Base-by-base conservation (phyloP, 2,797 vertebrate species). In the Alfaro cultratus region DNA sequence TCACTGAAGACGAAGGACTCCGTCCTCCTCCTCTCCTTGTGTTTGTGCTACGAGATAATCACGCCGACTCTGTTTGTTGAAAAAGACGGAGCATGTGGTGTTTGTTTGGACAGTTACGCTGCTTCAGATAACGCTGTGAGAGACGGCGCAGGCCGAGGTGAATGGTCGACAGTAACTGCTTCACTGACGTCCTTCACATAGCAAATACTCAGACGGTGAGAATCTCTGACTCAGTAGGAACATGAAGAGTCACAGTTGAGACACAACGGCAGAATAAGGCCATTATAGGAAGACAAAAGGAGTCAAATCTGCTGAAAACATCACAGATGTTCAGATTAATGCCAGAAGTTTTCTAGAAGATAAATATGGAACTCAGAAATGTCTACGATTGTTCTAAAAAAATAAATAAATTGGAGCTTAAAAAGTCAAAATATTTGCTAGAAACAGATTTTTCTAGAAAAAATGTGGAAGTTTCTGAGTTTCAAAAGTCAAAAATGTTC, bases 101-200 rank as follows among this genome's bases (percentile, higher is more conserved):
- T 93, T 94, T 95, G 89, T 94, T 94, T 94, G 89, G 89, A 93
- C 84, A 92, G 87, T 91, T 77, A 84, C 16, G 82, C 68, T 13
- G 76, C 79, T 81, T 77, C 6, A 74, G 83, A 90, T 90, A 83
- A 86, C 26, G 29, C 45, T 78, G 85, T 82, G 83, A 67, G 77
- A 29, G 71, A n/a, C 11, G 34, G 85, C 76, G 75, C 60, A 90
- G 90, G 89, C 88, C 88, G 57, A 87, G 90, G 90, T 89, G 88
- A 92, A 91, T 53, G 85, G 82, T 90, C 85, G 85, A 83, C 89
- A 91, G 87, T 91, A 76, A 92, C 87, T 79, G 85, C 80, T 86
- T 89, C 79, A 74, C 83, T 34, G 80, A 78, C 88, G 83, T 82
- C 83, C 82, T 77, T 71, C 83, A 88, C 81, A 83, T 73, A 31